Evolutionary conservation across 1,140 invertebrate species (phyloP).

Genomic region (Saccostrea glomerata): DNA sequence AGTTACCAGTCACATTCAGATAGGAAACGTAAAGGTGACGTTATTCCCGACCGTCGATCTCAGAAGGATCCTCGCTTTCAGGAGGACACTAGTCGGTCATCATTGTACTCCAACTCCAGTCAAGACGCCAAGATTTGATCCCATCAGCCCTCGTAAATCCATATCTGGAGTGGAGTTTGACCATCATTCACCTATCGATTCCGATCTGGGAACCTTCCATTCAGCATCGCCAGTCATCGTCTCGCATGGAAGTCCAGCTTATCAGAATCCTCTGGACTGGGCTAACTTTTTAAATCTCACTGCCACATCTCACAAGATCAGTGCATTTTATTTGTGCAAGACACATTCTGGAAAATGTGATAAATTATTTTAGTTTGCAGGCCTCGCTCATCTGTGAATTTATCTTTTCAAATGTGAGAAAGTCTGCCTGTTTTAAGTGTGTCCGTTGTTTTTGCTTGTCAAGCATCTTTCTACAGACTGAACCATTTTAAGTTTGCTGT

Average conservation of each 20-base stretch:
- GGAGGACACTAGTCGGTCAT: slow-evolving; percentile 39
- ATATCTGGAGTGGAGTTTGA: background rate
- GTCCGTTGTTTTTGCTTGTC: slow-evolving; percentile 16
- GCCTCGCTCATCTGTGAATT: background rate
- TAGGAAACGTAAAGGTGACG: slow-evolving; percentile 59
- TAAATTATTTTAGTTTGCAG: background rate
- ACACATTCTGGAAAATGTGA: slow-evolving; percentile 33
- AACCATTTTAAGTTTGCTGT: slow-evolving; percentile 18
- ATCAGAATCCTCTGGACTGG: background rate
- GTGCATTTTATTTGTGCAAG: slow-evolving; percentile 2
- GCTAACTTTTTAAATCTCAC: slow-evolving; percentile 1
- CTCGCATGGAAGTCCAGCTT: background rate
- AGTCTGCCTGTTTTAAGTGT: background rate
- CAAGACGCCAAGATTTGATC: background rate
- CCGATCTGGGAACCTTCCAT: background rate
- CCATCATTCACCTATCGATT: background rate
- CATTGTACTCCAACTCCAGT: slow-evolving; percentile 39
- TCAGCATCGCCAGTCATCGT: background rate
- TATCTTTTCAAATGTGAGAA: background rate
- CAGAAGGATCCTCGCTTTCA: slow-evolving; percentile 56
- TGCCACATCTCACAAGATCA: slow-evolving; percentile 16
- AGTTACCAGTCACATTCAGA: slow-evolving; percentile 48
- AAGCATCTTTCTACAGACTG: slow-evolving; percentile 2
- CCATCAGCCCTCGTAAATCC: background rate
- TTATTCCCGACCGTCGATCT: slow-evolving; percentile 43